Conservation (phyloP, 2,888 invertebrate genomes). For the Galeruca laticollis region DNA sequence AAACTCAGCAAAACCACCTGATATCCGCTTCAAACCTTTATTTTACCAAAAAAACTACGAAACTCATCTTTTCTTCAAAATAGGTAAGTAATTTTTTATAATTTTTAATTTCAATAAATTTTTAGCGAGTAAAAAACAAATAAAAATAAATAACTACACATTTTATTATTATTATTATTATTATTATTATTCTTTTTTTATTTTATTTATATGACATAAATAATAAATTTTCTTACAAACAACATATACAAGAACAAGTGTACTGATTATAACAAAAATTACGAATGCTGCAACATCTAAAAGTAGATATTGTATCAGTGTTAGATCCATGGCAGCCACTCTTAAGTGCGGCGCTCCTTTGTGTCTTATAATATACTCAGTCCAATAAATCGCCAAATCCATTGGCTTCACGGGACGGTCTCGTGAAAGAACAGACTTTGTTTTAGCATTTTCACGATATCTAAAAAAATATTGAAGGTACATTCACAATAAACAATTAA, state of each 20-base stretch:
- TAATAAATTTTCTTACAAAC: background rate
- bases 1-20: no score
- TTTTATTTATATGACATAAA: background rate
- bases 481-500: no score
- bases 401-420: constrained; percentile 57
- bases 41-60: no score
- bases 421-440: constrained; percentile 53
- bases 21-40: no score
- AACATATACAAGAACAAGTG: background rate
- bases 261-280: background rate
- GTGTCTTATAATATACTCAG: constrained; percentile 57
- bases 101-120: no score
- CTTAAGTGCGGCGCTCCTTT: constrained; percentile 58
- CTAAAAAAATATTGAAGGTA: constrained; percentile 45
- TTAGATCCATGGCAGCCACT: constrained; percentile 51
- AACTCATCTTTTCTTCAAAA: no score
- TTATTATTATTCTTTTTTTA: background rate
- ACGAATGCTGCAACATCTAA: constrained; percentile 52
- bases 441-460: constrained; percentile 52
- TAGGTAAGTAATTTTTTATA: no score
- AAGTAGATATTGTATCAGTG: constrained; percentile 55
- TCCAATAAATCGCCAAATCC: constrained; percentile 58
- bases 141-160: no score
- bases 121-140: no score
- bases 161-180: background rate